These are phyloP conservation scores for Gonatopus flavifemur DNA, from an alignment of 1,140 invertebrate genomes.

Conservation along the genomic window DNA sequence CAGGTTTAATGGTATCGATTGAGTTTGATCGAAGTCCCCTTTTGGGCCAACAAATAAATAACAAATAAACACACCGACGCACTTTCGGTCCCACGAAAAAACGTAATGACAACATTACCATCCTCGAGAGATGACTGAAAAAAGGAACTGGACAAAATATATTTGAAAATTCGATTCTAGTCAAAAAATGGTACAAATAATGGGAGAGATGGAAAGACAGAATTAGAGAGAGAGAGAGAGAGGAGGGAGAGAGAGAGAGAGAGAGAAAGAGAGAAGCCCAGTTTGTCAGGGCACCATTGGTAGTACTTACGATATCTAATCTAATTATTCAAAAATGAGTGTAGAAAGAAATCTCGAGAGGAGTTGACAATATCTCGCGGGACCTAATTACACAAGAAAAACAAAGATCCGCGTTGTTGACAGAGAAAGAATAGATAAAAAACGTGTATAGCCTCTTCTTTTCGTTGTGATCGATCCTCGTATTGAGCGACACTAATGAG, in stretches of 20 bases:
- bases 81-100: slow-evolving; percentile 40
- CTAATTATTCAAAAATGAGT: no score
- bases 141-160: slow-evolving; percentile 12
- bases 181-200: slow-evolving; percentile 56
- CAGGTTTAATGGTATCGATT: slow-evolving; percentile 52
- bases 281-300: no score
- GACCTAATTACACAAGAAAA: slow-evolving; percentile 43
- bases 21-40: slow-evolving; percentile 58
- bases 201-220: slow-evolving; percentile 2
- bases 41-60: no score
- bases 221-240: slow-evolving; percentile 12
- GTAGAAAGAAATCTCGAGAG: slow-evolving; percentile 12
- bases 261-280: neutral
- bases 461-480: slow-evolving; percentile 54
- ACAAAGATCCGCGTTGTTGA: slow-evolving; percentile 57
- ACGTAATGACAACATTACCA: slow-evolving; percentile 1
- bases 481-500: no score
- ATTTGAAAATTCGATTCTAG: slow-evolving; percentile 58
- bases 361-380: slow-evolving; percentile 33
- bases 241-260: slow-evolving; percentile 3
- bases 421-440: no score
- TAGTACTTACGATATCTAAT: no score
- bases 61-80: slow-evolving; percentile 57
- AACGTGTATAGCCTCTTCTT: slow-evolving; percentile 59
- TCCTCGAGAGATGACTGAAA: no score